phyloP scores from a whole-genome alignment of 30 jellyfish, hydroid and myxozoan species.

The Cassiopea xamachana region DNA sequence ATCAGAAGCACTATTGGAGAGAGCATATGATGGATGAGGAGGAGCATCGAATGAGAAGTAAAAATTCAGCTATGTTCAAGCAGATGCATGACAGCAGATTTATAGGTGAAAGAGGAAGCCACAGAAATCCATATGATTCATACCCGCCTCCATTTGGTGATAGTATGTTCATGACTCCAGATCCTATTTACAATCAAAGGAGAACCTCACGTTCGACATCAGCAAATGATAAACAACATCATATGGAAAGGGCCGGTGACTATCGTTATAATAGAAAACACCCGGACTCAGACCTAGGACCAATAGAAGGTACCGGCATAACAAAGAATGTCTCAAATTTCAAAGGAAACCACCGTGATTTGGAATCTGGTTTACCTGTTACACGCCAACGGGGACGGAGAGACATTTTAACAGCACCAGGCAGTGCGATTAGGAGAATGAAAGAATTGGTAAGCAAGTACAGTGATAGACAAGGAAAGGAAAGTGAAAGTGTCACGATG shows the following conservation, averaged over 20 bases:
- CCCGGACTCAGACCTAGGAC: slow-evolving; percentile 50
- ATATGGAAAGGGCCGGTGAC: slow-evolving; percentile 18
- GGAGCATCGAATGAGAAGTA: slow-evolving; percentile 46
- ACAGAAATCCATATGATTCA: slow-evolving; percentile 48
- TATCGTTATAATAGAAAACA: slow-evolving; percentile 14
- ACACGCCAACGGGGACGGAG: slow-evolving; percentile 21
- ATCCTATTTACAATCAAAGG: slow-evolving; percentile 50
- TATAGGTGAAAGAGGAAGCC: slow-evolving; percentile 23
- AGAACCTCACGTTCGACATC: slow-evolving; percentile 16
- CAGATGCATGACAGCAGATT: slow-evolving; percentile 8
- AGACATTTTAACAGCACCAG: slow-evolving; percentile 73
- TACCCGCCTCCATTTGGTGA: slow-evolving; percentile 42
- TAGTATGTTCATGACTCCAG: slow-evolving; percentile 54
- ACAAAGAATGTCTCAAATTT: slow-evolving; percentile 41
- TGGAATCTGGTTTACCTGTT: slow-evolving; percentile 11
- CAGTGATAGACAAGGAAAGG: slow-evolving; percentile 58
- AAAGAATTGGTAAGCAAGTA: slow-evolving; percentile 68
- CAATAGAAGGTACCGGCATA: slow-evolving; percentile 28
- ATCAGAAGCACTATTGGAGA: slow-evolving; percentile 51
- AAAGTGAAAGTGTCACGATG: background rate
- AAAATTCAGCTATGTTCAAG: slow-evolving; percentile 9
- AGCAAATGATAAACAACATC: slow-evolving; percentile 22
- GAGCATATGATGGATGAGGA: slow-evolving; percentile 51
- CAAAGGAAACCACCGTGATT: slow-evolving; percentile 12
- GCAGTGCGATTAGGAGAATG: slow-evolving; percentile 74